phyloP scores from a whole-genome alignment of 2,888 invertebrate genomes.

The Zaprionus obscuricornis region DNA sequence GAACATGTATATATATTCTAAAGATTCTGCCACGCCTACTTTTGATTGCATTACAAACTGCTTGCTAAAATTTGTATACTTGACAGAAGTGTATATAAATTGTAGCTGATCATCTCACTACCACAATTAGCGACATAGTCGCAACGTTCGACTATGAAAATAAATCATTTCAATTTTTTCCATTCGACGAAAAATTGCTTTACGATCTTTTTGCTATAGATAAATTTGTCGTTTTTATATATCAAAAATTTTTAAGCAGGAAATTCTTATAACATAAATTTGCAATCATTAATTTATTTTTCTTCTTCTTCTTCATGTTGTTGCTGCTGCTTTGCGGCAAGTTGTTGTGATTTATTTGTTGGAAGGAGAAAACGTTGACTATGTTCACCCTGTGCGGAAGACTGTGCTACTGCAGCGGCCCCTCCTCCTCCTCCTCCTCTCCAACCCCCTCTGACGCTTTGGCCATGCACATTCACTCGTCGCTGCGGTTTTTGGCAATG shows the following conservation, averaged over 20 bases:
- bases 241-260: conserved; percentile 13
- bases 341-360: conserved; percentile 13
- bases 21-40: too few relatives aligned
- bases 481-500: conserved; percentile 63
- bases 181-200: conserved; percentile 31
- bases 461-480: conserved; percentile 5
- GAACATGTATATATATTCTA: too few relatives aligned
- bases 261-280: conserved; percentile 22
- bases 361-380: too few relatives aligned
- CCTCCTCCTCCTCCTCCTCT: conserved; percentile 29
- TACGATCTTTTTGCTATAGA: conserved; percentile 22
- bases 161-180: conserved; percentile 44
- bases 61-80: too few relatives aligned
- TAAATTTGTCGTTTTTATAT: too few relatives aligned
- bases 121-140: conserved; percentile 19
- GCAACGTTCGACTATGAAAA: conserved; percentile 29
- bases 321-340: conserved; percentile 46
- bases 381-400: conserved; percentile 23
- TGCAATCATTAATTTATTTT: conserved; percentile 21
- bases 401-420: conserved; percentile 54
- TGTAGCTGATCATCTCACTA: conserved; percentile 38
- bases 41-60: too few relatives aligned
- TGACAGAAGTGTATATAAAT: too few relatives aligned
- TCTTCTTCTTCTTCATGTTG: conserved; percentile 20
- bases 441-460: conserved; percentile 1